These are phyloP conservation scores for Pteromalus puparum DNA, from an alignment of 1,140 invertebrate species.

Conservation along the genomic window DNA sequence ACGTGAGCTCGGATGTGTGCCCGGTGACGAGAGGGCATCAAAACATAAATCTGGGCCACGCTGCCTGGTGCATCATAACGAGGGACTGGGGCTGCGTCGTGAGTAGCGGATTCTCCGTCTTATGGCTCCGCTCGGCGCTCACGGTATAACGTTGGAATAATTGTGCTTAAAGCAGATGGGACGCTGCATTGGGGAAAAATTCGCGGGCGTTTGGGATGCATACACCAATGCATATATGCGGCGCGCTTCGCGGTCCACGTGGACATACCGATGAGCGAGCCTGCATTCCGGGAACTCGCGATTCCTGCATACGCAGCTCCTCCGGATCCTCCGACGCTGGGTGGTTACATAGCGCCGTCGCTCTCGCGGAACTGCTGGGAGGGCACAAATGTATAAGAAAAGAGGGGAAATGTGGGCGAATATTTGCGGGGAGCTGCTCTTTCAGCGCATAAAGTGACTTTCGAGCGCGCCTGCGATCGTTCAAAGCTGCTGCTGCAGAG, in stretches of 20 bases:
- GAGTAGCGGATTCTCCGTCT: too few species aligned
- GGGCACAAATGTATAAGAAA: constrained; percentile 15
- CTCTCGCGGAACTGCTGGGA: not conserved
- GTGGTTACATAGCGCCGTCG: not conserved
- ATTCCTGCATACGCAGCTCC: constrained; percentile 31
- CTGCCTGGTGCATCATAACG: too few species aligned
- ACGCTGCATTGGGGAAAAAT: too few species aligned
- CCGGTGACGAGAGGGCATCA: not conserved
- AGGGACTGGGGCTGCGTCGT: too few species aligned
- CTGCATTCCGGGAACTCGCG: constrained; percentile 18
- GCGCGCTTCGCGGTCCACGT: not conserved
- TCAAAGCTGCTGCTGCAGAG: constrained; percentile 20
- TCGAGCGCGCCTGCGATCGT: constrained; percentile 21
- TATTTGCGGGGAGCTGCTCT: not conserved
- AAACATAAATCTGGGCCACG: not conserved
- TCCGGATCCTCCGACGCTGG: not conserved
- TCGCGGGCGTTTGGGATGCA: not conserved
- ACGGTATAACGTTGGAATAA: too few species aligned
- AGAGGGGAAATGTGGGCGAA: not conserved
- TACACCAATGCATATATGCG: not conserved
- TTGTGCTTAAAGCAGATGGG: too few species aligned
- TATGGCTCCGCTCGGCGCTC: too few species aligned
- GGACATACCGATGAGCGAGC: not conserved
- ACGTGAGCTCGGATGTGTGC: not conserved
- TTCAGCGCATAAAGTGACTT: constrained; percentile 5